These are phyloP conservation scores for Platalea minor DNA, from an alignment of 2,797 vertebrate genomes.

Conservation along the genomic window DNA sequence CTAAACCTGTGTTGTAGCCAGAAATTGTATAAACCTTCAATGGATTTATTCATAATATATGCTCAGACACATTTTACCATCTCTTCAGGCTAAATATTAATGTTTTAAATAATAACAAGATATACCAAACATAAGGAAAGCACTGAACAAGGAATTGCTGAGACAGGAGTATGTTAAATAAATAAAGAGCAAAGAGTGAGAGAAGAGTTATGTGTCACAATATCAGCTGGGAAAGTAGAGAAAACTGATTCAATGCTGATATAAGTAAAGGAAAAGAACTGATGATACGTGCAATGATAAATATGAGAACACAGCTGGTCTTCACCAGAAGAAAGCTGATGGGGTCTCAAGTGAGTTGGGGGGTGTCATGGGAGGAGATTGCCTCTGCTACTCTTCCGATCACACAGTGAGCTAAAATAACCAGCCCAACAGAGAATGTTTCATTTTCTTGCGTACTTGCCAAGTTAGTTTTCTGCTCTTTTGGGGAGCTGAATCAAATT, in stretches of 20 bases:
- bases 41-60: conserved; percentile 1
- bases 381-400: not conserved
- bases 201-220: not conserved
- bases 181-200: not conserved
- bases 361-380: not conserved
- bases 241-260: not conserved
- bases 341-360: not conserved
- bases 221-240: not conserved
- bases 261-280: not conserved
- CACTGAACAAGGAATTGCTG: not conserved
- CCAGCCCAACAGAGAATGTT: not conserved
- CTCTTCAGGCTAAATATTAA: not conserved
- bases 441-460: not conserved
- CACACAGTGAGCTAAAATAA: not conserved
- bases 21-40: not conserved
- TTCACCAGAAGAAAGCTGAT: not conserved
- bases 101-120: not conserved
- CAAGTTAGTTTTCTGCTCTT: not conserved
- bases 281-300: not conserved
- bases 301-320: not conserved
- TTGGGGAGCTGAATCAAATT: not conserved
- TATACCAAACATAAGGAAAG: not conserved
- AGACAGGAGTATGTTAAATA: not conserved
- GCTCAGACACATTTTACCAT: not conserved
- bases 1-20: not conserved